Base-by-base conservation (phyloP, 2,888 invertebrate species). In the Julus scandinavius region DNA sequence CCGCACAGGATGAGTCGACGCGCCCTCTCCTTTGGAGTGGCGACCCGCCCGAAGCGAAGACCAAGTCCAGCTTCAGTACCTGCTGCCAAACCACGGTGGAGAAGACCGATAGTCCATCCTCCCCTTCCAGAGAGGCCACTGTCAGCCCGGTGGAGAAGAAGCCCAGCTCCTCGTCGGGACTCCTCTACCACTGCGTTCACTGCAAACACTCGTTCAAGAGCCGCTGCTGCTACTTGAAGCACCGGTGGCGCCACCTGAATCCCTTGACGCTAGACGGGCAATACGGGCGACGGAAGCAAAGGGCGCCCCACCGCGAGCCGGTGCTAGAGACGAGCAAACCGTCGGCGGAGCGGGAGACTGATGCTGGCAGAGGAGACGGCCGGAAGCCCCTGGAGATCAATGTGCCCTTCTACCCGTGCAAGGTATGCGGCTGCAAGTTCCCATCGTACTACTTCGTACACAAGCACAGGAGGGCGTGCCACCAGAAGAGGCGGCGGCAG, bases 401-500 rank as follows among this genome's bases (percentile, higher is more conserved):
- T 91, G 95, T 97, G 0, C 97, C 97, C 92, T 97, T 97, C 93
- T 97, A 97, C 93, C 97, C 97, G 0, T 97, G 97, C 93, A 97
- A 97, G 93, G 97, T 96, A 0, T 97, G 97, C 92, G 97, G 97
- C 38, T 96, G 95, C 91, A 97, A 97, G 92, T 97, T 97, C 92
- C 97, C 97, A 1, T 97, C 97, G 90, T 97, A 97, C 92, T 97
- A 97, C 93, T 97, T 97, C 93, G 97, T 97, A 41, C 97, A 97
- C 92, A 97, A 97, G 91, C 97, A 97, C 92, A 93, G 97, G 88
- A 97, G 97, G 93, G 93, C 96, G 91, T 97, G 97, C 91, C 97
- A 97, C 87, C 88, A 88, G 20, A 58, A 58, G 15, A n/a, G n/a
- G n/a, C 58, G 58, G 58, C 58, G 58, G 15, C 5, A 13, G 17